Conservation (phyloP, 2,113 vertebrate species). For the Coryphaenoides rupestris region DNA sequence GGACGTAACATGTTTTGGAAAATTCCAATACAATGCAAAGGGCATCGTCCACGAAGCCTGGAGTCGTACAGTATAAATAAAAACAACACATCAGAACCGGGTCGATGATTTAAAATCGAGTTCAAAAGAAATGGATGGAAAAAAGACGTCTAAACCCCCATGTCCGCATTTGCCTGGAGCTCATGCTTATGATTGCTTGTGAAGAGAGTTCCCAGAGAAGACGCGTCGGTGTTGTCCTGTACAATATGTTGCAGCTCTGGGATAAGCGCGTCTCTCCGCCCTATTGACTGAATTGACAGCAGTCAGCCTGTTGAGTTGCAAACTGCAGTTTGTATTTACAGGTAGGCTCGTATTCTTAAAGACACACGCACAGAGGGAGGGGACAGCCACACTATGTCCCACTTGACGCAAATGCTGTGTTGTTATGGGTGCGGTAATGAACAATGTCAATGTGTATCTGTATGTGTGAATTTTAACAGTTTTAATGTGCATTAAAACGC, state of each 20-base stretch:
- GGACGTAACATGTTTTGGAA: constrained; percentile 38
- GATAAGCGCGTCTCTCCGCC: too few species aligned
- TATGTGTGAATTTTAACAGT: too few species aligned
- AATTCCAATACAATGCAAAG: constrained; percentile 21
- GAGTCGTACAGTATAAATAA: constrained; percentile 12
- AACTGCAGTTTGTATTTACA: constrained; percentile 40
- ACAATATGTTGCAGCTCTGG: too few species aligned
- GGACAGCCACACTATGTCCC: too few species aligned
- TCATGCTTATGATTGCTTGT: constrained; percentile 38
- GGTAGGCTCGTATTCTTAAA: constrained; percentile 65
- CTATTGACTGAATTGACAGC: too few species aligned
- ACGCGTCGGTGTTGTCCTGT: too few species aligned
- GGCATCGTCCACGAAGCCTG: constrained; percentile 31
- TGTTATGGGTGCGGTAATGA: too few species aligned
- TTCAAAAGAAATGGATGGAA: constrained; percentile 38
- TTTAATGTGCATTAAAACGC: too few species aligned
- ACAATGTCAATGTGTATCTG: too few species aligned
- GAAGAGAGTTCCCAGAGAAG: constrained; percentile 56
- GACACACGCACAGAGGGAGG: constrained; percentile 23
- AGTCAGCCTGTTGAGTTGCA: constrained; percentile 19
- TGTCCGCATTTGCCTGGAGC: constrained; percentile 56
- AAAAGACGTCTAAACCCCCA: constrained; percentile 50
- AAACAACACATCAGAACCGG: constrained; percentile 6
- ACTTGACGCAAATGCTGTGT: too few species aligned
- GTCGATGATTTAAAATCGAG: constrained; percentile 32